Base-by-base conservation (phyloP, 2,888 invertebrate genomes). In the Conchocele bisecta region DNA sequence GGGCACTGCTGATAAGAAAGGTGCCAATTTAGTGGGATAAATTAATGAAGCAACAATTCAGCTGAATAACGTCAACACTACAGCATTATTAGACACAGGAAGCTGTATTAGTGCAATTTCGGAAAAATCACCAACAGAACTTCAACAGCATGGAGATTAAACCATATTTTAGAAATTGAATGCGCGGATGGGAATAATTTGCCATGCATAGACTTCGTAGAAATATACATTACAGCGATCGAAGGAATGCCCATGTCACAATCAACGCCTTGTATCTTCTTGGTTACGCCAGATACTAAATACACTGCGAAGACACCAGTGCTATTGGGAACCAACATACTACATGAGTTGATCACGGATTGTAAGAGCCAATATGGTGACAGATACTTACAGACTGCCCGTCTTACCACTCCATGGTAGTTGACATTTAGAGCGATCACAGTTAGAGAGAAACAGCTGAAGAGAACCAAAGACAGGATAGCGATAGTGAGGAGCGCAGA, bases 151-250 rank as follows among this genome's bases (percentile, higher is more conserved):
- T 9, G 15, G 11, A 9, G 11, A 9, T 44, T 9, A n/a, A 44
- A n/a, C 17, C 44, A 60, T 7, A 54, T 68, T 11, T 41, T 69
- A 13, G 35, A 69, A 3, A 69, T 69, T 28, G 69, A 61, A 69
- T 69, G 69, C 51, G 69, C 69, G 17, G 69, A 61, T 46, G 61
- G 61, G 13, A 29, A 51, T 4, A 3, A 31, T 2, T 50, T 69
- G 28, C 61, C 69, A 24, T 68, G 61, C 31, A 3, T 20, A 24
- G 60, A 56, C 11, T 68, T 54, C 29, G 44, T 68, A 9, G 35
- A 66, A 42, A 42, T 26, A 28, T 29, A 56, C 9, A 2, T 64
- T 24, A 26, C 26, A 4, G 9, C 37, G 13, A 9, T 3, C 5
- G 46, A 17, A 24, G 46, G 57, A 46, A 24, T 44, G 17, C 15